Evolutionary conservation across 2,888 invertebrate species (phyloP), one percentile per base, ranked within the genome.

Genomic region (Polyploca ridens): DNA sequence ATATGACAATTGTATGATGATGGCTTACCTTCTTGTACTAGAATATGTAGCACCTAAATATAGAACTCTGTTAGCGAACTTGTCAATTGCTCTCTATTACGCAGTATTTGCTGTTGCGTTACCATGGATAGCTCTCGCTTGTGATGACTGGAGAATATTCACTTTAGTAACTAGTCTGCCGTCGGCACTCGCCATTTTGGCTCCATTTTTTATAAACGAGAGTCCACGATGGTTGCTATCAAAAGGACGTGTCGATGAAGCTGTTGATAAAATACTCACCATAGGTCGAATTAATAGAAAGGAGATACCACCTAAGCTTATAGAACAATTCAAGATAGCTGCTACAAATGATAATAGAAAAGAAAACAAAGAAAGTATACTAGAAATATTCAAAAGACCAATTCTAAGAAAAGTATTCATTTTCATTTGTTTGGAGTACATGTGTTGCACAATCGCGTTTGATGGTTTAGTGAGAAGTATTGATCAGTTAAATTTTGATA

Each of bases 21-120:
- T 89, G 85, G 78, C 82, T 1, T 90, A 88, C 66, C 78, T 89
- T 1, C 69, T 89, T 3, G 78, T 88, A 16, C 73, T 90, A 54
- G 90, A 90, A 75, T 90, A 89, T 62, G 79, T 86, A 4, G 85
- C 86, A 13, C 90, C 90, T 49, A 88, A 81, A 62, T 88, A 90
- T 65, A 86, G 88, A 71, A 84, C 87, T 16, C 58, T 89, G 6
- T 69, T 89, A 58, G 77, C 88, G 5, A 89, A 88, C 66, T 64
- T 83, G 66, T 76, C 89, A 7, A 87, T 89, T 67, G 85, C 84
- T 66, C 59, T 84, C 62, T 90, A 89, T 74, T 90, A 88, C 65
- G 77, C 85, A 33, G 62, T 78, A 49, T 75, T 81, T 19, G 82
- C 77, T 13, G 83, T 82, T 27, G 58, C 75, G 5, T 67, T 90